Evolutionary conservation across 2,888 invertebrate species (phyloP), one percentile per base, ranked within the genome.

Genomic region (Rhabditophanes sp.): DNA sequence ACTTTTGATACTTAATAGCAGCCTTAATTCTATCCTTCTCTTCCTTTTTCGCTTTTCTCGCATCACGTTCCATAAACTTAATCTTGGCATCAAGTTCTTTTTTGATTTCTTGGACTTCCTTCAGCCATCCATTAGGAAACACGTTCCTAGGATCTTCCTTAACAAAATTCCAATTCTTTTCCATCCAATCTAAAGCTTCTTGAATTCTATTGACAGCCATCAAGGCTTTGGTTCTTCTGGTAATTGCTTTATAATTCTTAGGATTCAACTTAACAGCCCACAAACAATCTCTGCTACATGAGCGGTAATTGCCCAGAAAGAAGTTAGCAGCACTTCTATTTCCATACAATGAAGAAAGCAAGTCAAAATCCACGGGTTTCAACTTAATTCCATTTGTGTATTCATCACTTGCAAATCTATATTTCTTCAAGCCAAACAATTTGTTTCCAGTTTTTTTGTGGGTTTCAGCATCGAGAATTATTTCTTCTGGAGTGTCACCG

Each of bases 361-460:
- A 12, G 30, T 27, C 27, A 26, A 26, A 22, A 22, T 9, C 9
- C 15, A 30, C 3, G 16, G 9, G 3, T 4, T 7, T 27, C 11
- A 9, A 24, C 12, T 33, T 32, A 5, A 7, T 19, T 49, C 57
- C 93, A 68, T 85, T 84, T 0, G 83, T 82, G 64, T 88, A 88
- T 34, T 66, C 67, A 18, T 67, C 68, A 22, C 85, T 76, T 1
- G 88, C 83, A 65, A 83, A 72, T 42, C 82, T 73, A 64, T 87
- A 96, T 62, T 90, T 87, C 65, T 83, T 87, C 59, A 79, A 76
- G 63, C 85, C 82, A 66, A 85, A 88, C 68, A 88, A 82, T 50
- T 80, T 80, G 66, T 88, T 88, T 0, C 93, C 96, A 69, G 93
- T 93, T 36, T 84, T 83, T 66, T 88, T 90, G 65, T 87, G 85